These are phyloP conservation scores for Leptopterna dolabrata DNA, from an alignment of 2,888 invertebrate species.

Conservation along the genomic window DNA sequence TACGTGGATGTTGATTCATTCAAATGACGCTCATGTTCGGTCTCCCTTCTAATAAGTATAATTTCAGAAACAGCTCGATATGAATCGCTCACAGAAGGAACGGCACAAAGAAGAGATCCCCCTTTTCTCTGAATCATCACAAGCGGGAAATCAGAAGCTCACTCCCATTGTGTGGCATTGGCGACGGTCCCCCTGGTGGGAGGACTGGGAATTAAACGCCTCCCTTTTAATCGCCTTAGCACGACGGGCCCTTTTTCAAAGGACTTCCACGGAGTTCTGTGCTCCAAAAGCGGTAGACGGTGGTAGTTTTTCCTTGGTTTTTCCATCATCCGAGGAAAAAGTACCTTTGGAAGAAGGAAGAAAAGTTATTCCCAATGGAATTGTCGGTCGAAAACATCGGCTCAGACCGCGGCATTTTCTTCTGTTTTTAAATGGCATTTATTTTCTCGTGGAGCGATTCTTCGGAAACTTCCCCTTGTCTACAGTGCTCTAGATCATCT, in stretches of 20 bases:
- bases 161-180: not conserved
- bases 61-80: too few relatives aligned
- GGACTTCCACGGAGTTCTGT: not conserved
- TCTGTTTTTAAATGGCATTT: too few relatives aligned
- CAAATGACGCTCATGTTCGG: too few relatives aligned
- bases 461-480: too few relatives aligned
- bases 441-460: too few relatives aligned
- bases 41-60: too few relatives aligned
- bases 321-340: not conserved
- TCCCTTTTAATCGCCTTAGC: not conserved
- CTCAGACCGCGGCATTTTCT: not conserved
- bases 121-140: too few relatives aligned
- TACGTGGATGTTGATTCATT: too few relatives aligned
- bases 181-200: not conserved
- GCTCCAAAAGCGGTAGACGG: not conserved
- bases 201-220: not conserved
- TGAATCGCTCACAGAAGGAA: too few relatives aligned
- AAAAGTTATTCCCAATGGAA: not conserved
- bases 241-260: not conserved
- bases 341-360: not conserved
- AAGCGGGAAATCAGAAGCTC: too few relatives aligned
- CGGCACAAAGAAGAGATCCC: too few relatives aligned
- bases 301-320: not conserved
- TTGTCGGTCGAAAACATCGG: not conserved
- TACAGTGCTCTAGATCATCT: too few relatives aligned